Evolutionary conservation across 2,113 vertebrate genomes (phyloP).

Genomic region (Gasterosteus nipponicus): DNA sequence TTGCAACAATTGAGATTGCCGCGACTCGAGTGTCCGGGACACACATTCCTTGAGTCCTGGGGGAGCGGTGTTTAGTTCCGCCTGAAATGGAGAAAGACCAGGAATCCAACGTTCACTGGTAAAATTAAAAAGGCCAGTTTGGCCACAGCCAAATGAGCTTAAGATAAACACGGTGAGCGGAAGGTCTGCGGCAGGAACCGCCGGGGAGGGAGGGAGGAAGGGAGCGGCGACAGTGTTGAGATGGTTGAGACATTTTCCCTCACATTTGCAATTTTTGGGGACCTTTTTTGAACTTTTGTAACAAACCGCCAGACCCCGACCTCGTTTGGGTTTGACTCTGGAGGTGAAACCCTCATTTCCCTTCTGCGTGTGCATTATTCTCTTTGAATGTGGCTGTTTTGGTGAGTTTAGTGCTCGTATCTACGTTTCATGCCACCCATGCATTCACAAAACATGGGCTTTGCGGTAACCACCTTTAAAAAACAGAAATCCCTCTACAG

Average conservation of each 20-base stretch:
- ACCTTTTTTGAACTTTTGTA: constrained; percentile 66
- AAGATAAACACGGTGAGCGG: constrained; percentile 69
- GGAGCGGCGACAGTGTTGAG: constrained; percentile 53
- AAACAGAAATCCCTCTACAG: constrained; percentile 56
- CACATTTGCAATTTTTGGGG: constrained; percentile 26
- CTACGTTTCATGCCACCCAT: constrained; percentile 63
- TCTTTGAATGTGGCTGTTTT: constrained; percentile 17
- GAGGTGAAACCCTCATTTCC: constrained; percentile 67
- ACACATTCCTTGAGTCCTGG: constrained; percentile 54
- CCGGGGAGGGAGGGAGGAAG: constrained; percentile 10
- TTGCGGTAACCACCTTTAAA: constrained; percentile 54
- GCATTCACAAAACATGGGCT: constrained; percentile 29
- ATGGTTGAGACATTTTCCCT: constrained; percentile 64
- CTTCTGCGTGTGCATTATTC: constrained; percentile 19
- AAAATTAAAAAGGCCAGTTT: constrained; percentile 47
- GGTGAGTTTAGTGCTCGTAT: constrained; percentile 38
- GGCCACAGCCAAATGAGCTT: constrained; percentile 57
- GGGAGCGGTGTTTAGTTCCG: constrained; percentile 68
- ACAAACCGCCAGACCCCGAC: constrained; percentile 62
- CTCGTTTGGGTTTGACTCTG: constrained; percentile 56
- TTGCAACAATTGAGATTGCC: constrained; percentile 30
- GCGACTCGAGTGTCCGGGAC: constrained; percentile 49
- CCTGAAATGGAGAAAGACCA: constrained; percentile 47
- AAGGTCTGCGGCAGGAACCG: constrained; percentile 55
- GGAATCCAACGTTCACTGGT: constrained; percentile 56